phyloP scores from a whole-genome alignment of 2,888 invertebrate species.

The Watsonalla cultraria region DNA sequence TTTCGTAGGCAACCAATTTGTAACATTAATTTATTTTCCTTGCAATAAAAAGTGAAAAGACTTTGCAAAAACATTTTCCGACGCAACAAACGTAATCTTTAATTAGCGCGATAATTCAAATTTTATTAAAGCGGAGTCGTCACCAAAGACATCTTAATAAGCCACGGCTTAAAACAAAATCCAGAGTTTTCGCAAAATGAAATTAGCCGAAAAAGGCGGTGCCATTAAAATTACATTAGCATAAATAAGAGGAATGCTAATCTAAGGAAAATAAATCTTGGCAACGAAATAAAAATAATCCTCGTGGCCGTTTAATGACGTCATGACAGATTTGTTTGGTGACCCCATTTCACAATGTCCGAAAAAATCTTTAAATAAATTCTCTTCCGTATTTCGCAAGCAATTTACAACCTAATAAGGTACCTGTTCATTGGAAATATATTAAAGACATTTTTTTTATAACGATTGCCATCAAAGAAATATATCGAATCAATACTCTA shows the following conservation, averaged over 20 bases:
- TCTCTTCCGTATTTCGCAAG: background rate
- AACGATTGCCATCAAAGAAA: too few species aligned
- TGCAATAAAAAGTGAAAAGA: background rate
- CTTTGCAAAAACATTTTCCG: too few species aligned
- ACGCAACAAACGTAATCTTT: conserved; percentile 12
- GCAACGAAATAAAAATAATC: conserved; percentile 72
- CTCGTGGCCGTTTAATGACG: conserved; percentile 52
- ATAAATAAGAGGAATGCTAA: conserved; percentile 78
- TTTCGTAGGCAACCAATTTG: background rate
- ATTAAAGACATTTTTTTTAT: background rate
- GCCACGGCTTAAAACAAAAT: conserved; percentile 66
- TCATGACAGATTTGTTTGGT: conserved; percentile 50
- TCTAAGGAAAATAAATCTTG: conserved; percentile 75
- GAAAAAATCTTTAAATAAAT: background rate
- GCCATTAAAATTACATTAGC: conserved; percentile 79
- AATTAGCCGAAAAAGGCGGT: conserved; percentile 74
- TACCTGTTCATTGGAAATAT: background rate
- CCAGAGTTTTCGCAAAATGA: conserved; percentile 71
- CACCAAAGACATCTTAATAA: conserved; percentile 63
- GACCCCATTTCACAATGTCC: conserved; percentile 17
- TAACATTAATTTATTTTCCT: background rate
- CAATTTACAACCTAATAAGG: background rate
- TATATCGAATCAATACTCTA: too few species aligned
- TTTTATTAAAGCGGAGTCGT: conserved; percentile 59
- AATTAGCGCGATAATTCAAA: conserved; percentile 56